Evolutionary conservation across 2,797 vertebrate genomes (phyloP), one percentile per base, ranked within the genome.

Genomic region (Myotis daubentonii): DNA sequence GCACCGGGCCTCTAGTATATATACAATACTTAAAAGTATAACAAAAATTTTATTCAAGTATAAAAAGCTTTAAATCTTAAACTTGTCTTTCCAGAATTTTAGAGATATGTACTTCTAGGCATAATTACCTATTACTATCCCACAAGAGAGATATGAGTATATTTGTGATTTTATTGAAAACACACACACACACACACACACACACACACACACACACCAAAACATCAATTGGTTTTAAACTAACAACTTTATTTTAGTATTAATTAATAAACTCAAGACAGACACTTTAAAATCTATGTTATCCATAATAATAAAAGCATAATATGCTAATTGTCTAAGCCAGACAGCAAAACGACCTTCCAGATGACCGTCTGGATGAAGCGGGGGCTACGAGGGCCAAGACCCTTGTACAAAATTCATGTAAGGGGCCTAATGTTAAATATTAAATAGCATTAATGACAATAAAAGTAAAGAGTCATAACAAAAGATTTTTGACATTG

Each of bases 231-330:
- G 53, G 4, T 44, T 83, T 16, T 25, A 38, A 81, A 80, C n/a
- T 55, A 55, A 65, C 12, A 74, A 47, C 13, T 94, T 79, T 89
- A 85, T 94, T 80, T 94, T 80, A 86, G 25, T 38, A 87, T 47
- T 74, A 44, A n/a, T 75, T 94, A 70, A 60, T 23, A 60, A 44
- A 79, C 3, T 41, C 23, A 28, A 57, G 12, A 25, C 6, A 33
- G 36, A 55, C 30, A 80, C 49, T 88, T 95, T 60, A 85, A 72
- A 60, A 30, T 68, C 28, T 79, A 22, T 62, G 6, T 76, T n/a
- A 41, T 11, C 38, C 25, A 57, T 11, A 57, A 57, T 57, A 57
- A 57, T 57, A 25, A 57, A 57, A 57, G 55, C 55, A 57, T 25
- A 57, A 57, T 23, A 57, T 25, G 55, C 55, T 57, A 57, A 57